A percentile compares a stretch with the other conserved stretches of the same genome.
Evolutionary conservation across 2,888 invertebrate species (phyloP).

Genomic region (Dicycla oo): DNA sequence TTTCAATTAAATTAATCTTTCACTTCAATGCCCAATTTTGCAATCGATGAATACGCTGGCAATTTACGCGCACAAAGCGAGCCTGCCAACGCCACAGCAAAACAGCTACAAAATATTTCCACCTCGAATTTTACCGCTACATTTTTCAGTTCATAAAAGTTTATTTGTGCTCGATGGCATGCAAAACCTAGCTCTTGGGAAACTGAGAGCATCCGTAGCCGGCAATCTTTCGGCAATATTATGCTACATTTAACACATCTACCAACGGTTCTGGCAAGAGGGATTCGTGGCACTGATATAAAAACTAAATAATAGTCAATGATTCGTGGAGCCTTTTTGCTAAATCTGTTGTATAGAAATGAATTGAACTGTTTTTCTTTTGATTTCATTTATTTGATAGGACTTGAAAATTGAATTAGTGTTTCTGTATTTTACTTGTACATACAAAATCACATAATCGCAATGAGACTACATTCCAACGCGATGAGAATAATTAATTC

Average conservation of each 20-base stretch:
- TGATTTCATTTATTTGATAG: conserved; percentile 46
- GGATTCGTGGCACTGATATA: conserved; percentile 43
- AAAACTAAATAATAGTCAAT: too few species aligned
- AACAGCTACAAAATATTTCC: conserved; percentile 69
- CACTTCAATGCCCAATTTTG: conserved; percentile 66
- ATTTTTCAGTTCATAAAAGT: conserved; percentile 75
- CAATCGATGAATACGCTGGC: conserved; percentile 67
- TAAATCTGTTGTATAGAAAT: conserved; percentile 50
- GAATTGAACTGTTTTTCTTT: conserved; percentile 38
- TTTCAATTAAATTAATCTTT: conserved; percentile 62
- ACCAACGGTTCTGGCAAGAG: conserved; percentile 41
- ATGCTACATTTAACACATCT: conserved; percentile 65
- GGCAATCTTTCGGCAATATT: conserved; percentile 61
- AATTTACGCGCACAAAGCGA: conserved; percentile 72
- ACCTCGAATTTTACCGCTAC: conserved; percentile 63
- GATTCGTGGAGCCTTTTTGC: conserved; percentile 42
- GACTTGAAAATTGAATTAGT: neutral
- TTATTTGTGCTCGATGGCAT: conserved; percentile 68
- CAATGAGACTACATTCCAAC: neutral
- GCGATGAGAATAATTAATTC: conserved; percentile 57
- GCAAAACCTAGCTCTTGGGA: conserved; percentile 67
- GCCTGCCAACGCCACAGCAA: conserved; percentile 70
- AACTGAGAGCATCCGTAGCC: conserved; percentile 58
- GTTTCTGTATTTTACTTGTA: conserved; percentile 14
- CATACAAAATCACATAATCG: neutral